Evolutionary conservation across 1,140 invertebrate genomes (phyloP).

Genomic region (Zaprionus inermis): DNA sequence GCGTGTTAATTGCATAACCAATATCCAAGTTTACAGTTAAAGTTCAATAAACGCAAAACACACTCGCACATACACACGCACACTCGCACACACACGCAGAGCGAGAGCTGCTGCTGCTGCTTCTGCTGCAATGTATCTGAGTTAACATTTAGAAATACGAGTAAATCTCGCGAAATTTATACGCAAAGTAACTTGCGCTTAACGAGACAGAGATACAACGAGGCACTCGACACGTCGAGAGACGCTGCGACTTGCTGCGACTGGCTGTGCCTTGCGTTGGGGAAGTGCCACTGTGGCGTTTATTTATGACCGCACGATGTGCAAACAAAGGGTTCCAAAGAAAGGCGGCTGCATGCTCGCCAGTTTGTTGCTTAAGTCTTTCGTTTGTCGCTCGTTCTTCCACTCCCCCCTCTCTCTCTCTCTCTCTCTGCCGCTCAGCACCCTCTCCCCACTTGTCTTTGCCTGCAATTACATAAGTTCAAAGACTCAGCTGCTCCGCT

Average conservation of each 20-base stretch:
- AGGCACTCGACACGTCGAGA: neutral
- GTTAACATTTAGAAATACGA: slow-evolving; percentile 55
- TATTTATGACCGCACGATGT: slow-evolving; percentile 60
- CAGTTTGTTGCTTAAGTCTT: slow-evolving; percentile 53
- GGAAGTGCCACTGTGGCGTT: slow-evolving; percentile 25
- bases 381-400: slow-evolving; percentile 32
- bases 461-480: slow-evolving; percentile 73
- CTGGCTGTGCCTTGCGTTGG: neutral
- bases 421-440: neutral
- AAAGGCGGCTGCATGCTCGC: slow-evolving; percentile 31
- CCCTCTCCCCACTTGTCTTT: neutral
- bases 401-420: neutral
- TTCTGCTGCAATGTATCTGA: slow-evolving; percentile 41
- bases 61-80: slow-evolving; percentile 14
- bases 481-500: slow-evolving; percentile 61
- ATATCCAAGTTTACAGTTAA: slow-evolving; percentile 61
- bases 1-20: slow-evolving; percentile 80
- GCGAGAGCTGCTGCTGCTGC: slow-evolving; percentile 10
- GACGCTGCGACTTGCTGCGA: neutral
- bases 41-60: slow-evolving; percentile 77
- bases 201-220: slow-evolving; percentile 20
- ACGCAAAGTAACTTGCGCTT: slow-evolving; percentile 58
- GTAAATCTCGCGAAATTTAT: slow-evolving; percentile 62
- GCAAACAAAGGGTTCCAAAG: slow-evolving; percentile 52
- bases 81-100: neutral